Evolutionary conservation across 2,888 invertebrate genomes (phyloP).

Genomic region (Tachina fera): DNA sequence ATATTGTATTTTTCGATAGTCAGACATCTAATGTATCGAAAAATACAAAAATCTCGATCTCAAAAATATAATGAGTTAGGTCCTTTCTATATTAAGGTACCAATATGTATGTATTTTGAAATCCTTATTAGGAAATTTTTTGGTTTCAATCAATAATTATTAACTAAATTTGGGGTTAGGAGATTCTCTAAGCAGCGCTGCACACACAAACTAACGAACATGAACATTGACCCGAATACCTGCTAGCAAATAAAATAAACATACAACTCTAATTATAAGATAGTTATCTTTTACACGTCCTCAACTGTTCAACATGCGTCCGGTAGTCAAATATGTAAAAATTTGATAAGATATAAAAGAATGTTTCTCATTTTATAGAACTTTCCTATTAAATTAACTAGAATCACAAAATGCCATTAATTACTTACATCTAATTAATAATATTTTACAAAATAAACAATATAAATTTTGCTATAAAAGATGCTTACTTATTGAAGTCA

Average conservation of each 20-base stretch:
- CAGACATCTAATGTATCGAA: no score
- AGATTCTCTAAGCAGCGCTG: no score
- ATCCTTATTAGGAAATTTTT: no score
- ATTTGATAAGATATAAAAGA: slow-evolving; percentile 22
- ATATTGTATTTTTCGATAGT: no score
- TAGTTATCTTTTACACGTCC: slow-evolving; percentile 18
- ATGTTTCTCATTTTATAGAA: neutral
- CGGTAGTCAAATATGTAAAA: neutral
- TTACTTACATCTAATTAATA: slow-evolving; percentile 29
- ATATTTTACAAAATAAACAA: neutral
- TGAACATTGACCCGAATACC: neutral
- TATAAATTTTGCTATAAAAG: slow-evolving; percentile 15
- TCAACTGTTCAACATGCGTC: neutral
- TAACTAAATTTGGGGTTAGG: neutral
- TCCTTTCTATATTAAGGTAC: no score
- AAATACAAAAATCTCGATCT: no score
- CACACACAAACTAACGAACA: no score
- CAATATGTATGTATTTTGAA: no score
- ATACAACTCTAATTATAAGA: neutral
- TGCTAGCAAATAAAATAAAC: neutral
- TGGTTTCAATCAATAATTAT: no score
- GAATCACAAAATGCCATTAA: slow-evolving; percentile 24
- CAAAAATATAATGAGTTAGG: no score
- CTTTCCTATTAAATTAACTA: slow-evolving; percentile 9
- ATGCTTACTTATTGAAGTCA: neutral